Base-by-base conservation (phyloP, 2,113 vertebrate species). In the Coptodon rendalli region DNA sequence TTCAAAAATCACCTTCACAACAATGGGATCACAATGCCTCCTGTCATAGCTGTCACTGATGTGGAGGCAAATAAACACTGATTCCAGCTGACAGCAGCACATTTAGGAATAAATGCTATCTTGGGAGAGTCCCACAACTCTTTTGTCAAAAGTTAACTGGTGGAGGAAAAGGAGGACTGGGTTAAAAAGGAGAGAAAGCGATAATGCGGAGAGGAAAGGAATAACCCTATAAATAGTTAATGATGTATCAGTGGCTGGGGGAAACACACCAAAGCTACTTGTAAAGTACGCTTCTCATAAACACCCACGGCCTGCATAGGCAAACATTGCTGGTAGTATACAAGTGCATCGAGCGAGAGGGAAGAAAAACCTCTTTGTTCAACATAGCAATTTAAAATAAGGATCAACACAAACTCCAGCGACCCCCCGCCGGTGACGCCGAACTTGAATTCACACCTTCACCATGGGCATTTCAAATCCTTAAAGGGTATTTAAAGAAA, bases 221-320 rank as follows among this genome's bases (percentile, higher is more conserved):
- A 82, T 24, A 56, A 81, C 71, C 89, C 59, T 56, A 93, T 93
- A 82, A 91, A 95, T 95, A 91, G 81, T 91, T 89, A 87, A 94
- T 90, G 84, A 90, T 79, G 73, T 38, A 83, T 86, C 38, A 66
- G 79, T 89, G 27, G 36, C 85, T 88, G 68, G 73, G 80, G 71
- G 56, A 82, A 88, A 89, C 81, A 90, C 81, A 86, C 61, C 76
- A 89, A 48, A 89, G 80, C 22, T 57, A 88, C 84, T 92, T 92
- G 89, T 84, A 91, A 89, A 88, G 82, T 85, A 88, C 86, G 59
- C 81, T 84, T 81, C 52, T 79, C 56, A 83, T 78, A 88, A 89
- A 90, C 89, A 91, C 87, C 85, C 76, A 87, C 81, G 17, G 48
- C 45, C 45, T 45, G 52, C 84, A 84, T 57, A 88, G 80, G 54